Evolutionary conservation across 2,888 invertebrate genomes (phyloP), one percentile per base, ranked within the genome.

Genomic region (Apantesis nais): DNA sequence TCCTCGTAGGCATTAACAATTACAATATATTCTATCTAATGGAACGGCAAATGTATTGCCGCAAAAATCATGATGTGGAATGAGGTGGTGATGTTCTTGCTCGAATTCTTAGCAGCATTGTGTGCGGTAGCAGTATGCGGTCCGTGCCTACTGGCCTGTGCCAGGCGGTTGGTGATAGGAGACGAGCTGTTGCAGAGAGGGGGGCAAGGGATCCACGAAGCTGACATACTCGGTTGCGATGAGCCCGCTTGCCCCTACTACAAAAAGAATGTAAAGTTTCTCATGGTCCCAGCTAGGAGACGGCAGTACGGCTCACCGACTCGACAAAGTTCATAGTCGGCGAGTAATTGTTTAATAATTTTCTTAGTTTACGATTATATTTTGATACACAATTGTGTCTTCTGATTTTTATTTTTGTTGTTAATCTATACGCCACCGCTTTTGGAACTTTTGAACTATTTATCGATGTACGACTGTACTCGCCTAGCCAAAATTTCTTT

Each of bases 211-310:
- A 62, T 92, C 44, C 89, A 85, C 22, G 90, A 93, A 74, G 92
- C 93, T 0, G 92, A 93, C 44, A 89, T 93, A 2, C 75, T 90
- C 19, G 94, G 94, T 31, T 94, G 94, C 76, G 94, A 94, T 70
- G 94, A 94, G 75, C 94, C 94, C 7, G 88, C 90, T 14, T 94
- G 94, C 66, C 94, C 94, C 0, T 94, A 94, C 74, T 94, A 94
- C 87, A 93, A 93, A 81, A 93, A 93, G 76, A 94, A 93, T 74
- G 74, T 90, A 16, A 85, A 86, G 52, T 92, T 90, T 68, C 88
- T 94, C 29, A 90, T 93, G 92, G 87, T 94, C n/a, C 93, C 93
- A 1, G 88, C 90, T 3, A 88, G 85, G 74, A 85, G 92, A 78
- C 85, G 91, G 39, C 80, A 74, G 12, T 91, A 83, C 74, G 83